Conservation (phyloP, 1,140 invertebrate species). For the Latrodectus geometricus region DNA sequence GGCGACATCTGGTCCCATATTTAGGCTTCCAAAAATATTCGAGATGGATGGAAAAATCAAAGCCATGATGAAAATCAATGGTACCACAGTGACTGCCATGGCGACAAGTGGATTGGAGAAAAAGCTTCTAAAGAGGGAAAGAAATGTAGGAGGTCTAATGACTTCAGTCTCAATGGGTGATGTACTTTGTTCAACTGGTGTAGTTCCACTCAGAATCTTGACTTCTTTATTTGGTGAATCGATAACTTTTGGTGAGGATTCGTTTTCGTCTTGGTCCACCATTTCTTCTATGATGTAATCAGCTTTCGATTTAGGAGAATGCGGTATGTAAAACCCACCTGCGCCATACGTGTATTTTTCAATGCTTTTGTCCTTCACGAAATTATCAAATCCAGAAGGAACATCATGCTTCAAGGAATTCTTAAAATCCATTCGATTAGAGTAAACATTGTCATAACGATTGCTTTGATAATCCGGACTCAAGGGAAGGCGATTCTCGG, state of each 20-base stretch:
- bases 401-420: neutral
- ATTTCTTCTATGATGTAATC: slow-evolving; percentile 13
- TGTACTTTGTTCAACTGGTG: neutral
- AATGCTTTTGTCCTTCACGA: neutral
- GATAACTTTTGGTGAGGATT: neutral
- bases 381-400: slow-evolving; percentile 16
- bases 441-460: neutral
- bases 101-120: neutral
- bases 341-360: slow-evolving; percentile 2
- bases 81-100: neutral
- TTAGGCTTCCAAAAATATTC: neutral
- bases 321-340: slow-evolving; percentile 20
- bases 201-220: slow-evolving; percentile 14
- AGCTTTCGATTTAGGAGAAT: neutral
- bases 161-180: neutral
- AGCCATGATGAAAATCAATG: neutral
- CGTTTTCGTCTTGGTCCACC: neutral
- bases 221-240: neutral
- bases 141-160: neutral
- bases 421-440: neutral
- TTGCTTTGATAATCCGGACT: neutral
- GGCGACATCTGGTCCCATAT: neutral
- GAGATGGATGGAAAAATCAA: neutral
- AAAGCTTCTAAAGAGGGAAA: neutral
- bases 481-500: neutral